Evolutionary conservation across 2,113 vertebrate genomes (phyloP).

Genomic region (Dendrocopos noguchii): DNA sequence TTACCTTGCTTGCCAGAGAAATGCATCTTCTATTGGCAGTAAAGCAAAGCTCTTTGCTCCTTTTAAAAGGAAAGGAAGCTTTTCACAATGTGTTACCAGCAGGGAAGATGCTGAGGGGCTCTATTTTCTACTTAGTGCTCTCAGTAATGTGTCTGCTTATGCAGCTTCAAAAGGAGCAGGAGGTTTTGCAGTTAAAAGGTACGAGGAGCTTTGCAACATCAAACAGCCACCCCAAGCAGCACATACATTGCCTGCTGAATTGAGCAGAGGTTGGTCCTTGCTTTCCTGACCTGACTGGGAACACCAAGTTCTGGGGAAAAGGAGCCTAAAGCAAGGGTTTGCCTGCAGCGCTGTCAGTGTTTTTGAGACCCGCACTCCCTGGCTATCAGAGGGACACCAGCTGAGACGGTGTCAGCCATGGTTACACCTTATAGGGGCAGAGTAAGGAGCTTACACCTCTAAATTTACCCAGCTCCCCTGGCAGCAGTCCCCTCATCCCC

Average conservation of each 20-base stretch:
- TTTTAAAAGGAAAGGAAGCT: slow-evolving; percentile 21
- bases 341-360: not conserved
- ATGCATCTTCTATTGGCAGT: slow-evolving; percentile 19
- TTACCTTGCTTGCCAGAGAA: not conserved
- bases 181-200: slow-evolving; percentile 1
- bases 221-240: not conserved
- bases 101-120: not conserved
- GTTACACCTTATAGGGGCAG: not conserved
- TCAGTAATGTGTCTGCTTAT: not conserved
- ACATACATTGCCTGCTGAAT: accelerated
- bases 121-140: slow-evolving; percentile 15
- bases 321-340: not conserved
- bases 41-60: not conserved
- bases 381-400: not conserved
- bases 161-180: slow-evolving; percentile 2
- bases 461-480: not conserved
- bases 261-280: not conserved
- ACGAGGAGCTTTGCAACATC: not conserved
- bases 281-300: not conserved
- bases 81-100: not conserved
- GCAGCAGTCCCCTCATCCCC: not conserved
- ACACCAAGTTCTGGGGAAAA: not conserved
- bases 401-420: accelerated
- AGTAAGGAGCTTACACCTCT: not conserved
- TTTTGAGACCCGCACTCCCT: not conserved